Evolutionary conservation across 2,888 invertebrate genomes (phyloP).

Genomic region (Disparrhopalites patrizii): DNA sequence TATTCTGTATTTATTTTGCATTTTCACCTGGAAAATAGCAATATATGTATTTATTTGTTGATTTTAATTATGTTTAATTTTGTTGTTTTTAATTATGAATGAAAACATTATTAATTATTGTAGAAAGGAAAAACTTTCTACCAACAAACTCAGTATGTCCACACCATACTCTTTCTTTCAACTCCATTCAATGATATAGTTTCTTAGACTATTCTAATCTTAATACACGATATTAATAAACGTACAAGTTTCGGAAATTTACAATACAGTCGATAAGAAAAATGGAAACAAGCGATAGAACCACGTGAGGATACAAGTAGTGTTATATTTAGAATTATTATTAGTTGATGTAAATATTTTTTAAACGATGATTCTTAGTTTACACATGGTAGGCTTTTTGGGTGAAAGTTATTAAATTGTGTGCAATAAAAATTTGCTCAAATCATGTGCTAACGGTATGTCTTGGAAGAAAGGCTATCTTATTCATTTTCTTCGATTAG

Average conservation of each 20-base stretch:
- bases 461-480: neutral
- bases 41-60: neutral
- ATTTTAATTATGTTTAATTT: slow-evolving; percentile 10
- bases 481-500: too few relatives aligned
- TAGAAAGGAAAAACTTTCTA: slow-evolving; percentile 4
- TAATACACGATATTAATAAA: neutral
- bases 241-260: neutral
- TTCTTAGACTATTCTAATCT: neutral
- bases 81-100: neutral
- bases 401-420: slow-evolving; percentile 11
- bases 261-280: slow-evolving; percentile 9
- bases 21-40: slow-evolving; percentile 30
- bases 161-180: neutral
- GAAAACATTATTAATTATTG: slow-evolving; percentile 6
- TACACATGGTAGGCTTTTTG: slow-evolving; percentile 18
- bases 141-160: neutral
- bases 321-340: slow-evolving; percentile 9
- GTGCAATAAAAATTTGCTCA: neutral
- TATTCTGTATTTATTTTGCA: too few relatives aligned
- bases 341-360: slow-evolving; percentile 6
- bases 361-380: slow-evolving; percentile 16
- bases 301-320: slow-evolving; percentile 15
- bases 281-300: slow-evolving; percentile 2
- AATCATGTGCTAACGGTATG: neutral
- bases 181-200: neutral